Conservation (phyloP, 2,888 invertebrate genomes). For the Holacanthella duospinosa region DNA sequence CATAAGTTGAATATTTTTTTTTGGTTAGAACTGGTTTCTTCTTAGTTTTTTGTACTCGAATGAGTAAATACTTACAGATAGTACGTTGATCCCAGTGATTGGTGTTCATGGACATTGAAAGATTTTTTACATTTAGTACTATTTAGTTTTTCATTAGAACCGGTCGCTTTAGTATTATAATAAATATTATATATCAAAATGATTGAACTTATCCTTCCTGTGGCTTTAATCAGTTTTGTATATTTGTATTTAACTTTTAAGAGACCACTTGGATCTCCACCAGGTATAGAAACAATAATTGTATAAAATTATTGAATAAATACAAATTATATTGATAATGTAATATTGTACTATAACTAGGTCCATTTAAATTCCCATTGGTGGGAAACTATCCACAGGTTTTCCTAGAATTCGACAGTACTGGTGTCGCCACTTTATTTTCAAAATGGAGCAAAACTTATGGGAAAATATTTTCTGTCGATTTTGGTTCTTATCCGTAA, state of each 20-base stretch:
- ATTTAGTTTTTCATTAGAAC: too few species aligned
- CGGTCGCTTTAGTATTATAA: too few species aligned
- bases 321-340: neutral
- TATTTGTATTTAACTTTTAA: neutral
- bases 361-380: neutral
- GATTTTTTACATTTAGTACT: too few species aligned
- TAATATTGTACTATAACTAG: neutral
- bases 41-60: too few species aligned
- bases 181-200: too few species aligned
- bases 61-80: too few species aligned
- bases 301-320: neutral
- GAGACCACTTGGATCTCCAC: neutral
- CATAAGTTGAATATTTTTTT: too few species aligned
- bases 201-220: neutral
- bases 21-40: too few species aligned
- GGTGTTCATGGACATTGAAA: too few species aligned
- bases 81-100: too few species aligned
- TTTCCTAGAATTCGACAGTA: neutral
- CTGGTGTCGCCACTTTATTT: neutral
- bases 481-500: neutral
- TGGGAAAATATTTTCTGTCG: neutral
- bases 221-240: neutral
- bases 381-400: conserved; percentile 4
- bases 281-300: neutral
- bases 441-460: conserved; percentile 3